Base-by-base conservation (phyloP, 2,888 invertebrate species). In the Pseudanteris insignis region DNA sequence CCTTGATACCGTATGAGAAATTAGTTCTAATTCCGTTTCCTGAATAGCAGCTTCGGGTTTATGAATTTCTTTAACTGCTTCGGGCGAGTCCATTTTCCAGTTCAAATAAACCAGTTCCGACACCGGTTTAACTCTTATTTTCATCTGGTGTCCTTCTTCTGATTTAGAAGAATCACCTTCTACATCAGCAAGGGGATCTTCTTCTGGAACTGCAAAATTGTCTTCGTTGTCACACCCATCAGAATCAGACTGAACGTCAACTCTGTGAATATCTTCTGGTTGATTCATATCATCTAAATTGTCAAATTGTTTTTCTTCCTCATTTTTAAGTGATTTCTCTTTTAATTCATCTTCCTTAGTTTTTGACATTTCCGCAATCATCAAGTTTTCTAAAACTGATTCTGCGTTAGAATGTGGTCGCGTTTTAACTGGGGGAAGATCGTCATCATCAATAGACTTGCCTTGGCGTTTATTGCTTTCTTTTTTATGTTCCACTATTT, bases 101-200 rank as follows among this genome's bases (percentile, higher is more conserved):
- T 72, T 73, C 8, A 72, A 74, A 37, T 74, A 75, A 32, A 71
- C 68, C 9, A 78, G 48, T 28, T 79, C 79, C 2, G 74, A 71
- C 5, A 78, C 75, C 1, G 77, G 68, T 29, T 77, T 77, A 0
- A 79, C 74, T 12, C 76, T 71, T 18, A 76, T 70, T 4, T 70
- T 72, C 21, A 71, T 54, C 13, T 64, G 66, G 13, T 65, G 60
- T 2, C 58, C 44, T 11, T 59, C 48, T 2, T 61, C 57, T 11
- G 61, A 21, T 38, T 67, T 64, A 13, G 63, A 29, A 1, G 63
- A 25, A 9, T 74, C 69, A 0, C 65, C 64, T 6, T 40, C 46
- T 6, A 26, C n/a, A 30, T 51, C 38, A 0, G 54, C 63, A 0
- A 67, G 40, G 9, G 67, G 63, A 38, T 67, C 67, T 0, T 14